Percentiles rank a stretch among this genome's conserved stretches.
Evolutionary conservation across 2,888 invertebrate species (phyloP).

Genomic region (Drosophila nr. perissopoda): DNA sequence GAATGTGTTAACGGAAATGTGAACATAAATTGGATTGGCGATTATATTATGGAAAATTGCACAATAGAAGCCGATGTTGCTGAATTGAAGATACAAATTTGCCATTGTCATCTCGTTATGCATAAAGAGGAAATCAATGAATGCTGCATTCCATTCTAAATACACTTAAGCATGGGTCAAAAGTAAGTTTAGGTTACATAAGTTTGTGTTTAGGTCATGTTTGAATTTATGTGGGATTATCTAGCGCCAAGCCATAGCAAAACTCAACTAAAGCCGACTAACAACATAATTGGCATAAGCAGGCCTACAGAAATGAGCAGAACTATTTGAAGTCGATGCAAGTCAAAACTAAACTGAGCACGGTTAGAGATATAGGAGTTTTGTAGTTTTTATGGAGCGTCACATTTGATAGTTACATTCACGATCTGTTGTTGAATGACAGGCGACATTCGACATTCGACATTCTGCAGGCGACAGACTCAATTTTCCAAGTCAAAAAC

Average conservation of each 20-base stretch:
- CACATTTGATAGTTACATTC: conserved; percentile 43
- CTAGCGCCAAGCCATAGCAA: background rate
- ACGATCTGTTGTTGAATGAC: conserved; percentile 26
- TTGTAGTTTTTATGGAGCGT: background rate
- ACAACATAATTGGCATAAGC: background rate
- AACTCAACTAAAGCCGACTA: background rate
- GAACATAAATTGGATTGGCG: conserved; percentile 41
- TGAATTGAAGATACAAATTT: background rate
- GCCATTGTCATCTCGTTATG: background rate
- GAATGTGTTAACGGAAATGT: conserved; percentile 55
- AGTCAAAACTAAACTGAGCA: background rate
- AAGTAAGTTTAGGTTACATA: background rate
- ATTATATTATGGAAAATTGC: conserved; percentile 14
- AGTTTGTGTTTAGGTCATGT: background rate
- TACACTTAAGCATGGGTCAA: background rate
- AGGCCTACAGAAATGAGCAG: background rate
- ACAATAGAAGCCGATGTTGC: conserved; percentile 6
- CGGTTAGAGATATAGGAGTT: background rate
- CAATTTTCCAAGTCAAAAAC: conserved; percentile 21
- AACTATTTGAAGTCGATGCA: background rate
- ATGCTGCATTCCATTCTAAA: background rate
- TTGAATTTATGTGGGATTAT: background rate
- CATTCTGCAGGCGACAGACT: conserved; percentile 23
- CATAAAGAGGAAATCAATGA: background rate
- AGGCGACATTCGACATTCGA: conserved; percentile 18